Conservation (phyloP, 2,797 vertebrate genomes). For the Eurystomus glaucurus region DNA sequence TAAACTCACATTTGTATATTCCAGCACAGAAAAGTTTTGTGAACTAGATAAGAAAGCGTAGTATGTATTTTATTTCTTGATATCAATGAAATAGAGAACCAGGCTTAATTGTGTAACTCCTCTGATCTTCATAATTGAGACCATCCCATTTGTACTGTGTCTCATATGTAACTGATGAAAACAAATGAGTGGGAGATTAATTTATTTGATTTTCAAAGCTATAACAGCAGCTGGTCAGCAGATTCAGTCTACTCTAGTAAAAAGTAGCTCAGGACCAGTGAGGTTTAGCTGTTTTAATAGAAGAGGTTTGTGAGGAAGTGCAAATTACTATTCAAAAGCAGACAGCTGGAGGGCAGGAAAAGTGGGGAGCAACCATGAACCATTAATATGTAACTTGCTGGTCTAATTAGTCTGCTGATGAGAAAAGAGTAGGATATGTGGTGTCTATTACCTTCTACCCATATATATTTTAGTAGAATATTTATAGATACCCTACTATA, state of each 20-base stretch:
- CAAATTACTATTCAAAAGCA: slow-evolving; percentile 36
- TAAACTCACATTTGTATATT: not conserved
- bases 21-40: not conserved
- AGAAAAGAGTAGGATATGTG: not conserved
- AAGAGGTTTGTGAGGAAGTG: not conserved
- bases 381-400: not conserved
- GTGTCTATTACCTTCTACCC: not conserved
- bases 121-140: slow-evolving; percentile 44
- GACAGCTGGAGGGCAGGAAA: slow-evolving; percentile 52
- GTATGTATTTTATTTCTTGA: not conserved
- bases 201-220: slow-evolving; percentile 39
- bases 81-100: not conserved
- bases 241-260: not conserved
- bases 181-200: slow-evolving; percentile 6
- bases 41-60: not conserved
- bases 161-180: slow-evolving; percentile 15
- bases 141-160: not conserved
- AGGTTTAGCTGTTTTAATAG: not conserved
- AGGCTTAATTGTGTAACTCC: slow-evolving; percentile 5
- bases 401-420: not conserved
- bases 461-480: not conserved
- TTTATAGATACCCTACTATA: not conserved
- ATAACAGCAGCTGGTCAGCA: slow-evolving; percentile 38
- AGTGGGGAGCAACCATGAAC: not conserved
- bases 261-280: not conserved